A percentile compares a stretch with the other conserved stretches of the same genome.
phyloP scores from a whole-genome alignment of 2,113 vertebrate species.

The Microtus richardsoni region DNA sequence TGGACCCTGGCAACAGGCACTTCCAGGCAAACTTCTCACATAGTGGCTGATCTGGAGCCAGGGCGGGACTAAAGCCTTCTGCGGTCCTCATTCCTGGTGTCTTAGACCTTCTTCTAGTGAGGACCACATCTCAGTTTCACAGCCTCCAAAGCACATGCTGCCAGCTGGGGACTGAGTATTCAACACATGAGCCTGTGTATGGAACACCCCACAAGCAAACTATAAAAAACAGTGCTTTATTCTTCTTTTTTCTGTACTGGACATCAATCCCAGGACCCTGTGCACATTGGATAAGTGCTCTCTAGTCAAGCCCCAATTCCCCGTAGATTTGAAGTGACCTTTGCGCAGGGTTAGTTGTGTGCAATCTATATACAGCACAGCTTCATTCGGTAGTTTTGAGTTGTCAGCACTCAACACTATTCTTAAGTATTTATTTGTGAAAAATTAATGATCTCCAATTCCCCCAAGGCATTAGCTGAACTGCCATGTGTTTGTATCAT shows the following conservation, averaged over 20 bases:
- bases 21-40: neutral
- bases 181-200: neutral
- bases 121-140: neutral
- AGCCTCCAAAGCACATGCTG: neutral
- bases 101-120: neutral
- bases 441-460: neutral
- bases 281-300: too few species aligned
- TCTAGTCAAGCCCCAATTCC: neutral
- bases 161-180: neutral
- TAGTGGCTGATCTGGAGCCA: too few species aligned
- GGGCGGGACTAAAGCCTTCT: neutral
- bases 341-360: neutral
- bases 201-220: neutral
- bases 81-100: neutral
- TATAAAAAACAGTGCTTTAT: neutral
- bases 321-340: neutral
- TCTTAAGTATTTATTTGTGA: neutral
- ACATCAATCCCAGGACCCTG: too few species aligned
- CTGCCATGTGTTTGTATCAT: rapidly evolving
- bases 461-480: neutral
- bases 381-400: neutral
- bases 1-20: neutral
- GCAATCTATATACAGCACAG: rapidly evolving
- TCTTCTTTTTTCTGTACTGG: neutral
- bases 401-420: too few species aligned